A percentile compares a stretch with the other conserved stretches of the same genome.
phyloP scores from a whole-genome alignment of 2,888 invertebrate species.

The Pandemis cinnamomeana region DNA sequence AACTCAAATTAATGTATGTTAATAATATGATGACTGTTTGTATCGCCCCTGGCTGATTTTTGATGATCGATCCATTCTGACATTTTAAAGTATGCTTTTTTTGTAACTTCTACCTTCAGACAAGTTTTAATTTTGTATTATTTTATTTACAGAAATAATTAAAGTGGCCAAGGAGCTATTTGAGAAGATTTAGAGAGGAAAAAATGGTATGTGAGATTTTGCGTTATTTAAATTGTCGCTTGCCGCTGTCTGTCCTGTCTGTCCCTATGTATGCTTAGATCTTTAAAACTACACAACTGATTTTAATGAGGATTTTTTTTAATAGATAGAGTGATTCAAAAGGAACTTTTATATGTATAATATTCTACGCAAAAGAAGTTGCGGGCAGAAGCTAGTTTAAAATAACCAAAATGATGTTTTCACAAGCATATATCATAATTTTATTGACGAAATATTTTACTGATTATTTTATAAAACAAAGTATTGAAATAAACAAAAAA shows the following conservation, averaged over 20 bases:
- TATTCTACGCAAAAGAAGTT: no score
- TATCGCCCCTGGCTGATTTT: conserved; percentile 63
- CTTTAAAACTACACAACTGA: no score
- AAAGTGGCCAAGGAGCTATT: not conserved
- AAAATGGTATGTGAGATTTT: not conserved
- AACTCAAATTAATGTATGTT: not conserved
- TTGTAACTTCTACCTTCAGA: not conserved
- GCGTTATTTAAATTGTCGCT: no score
- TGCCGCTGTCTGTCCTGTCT: no score
- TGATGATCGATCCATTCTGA: conserved; percentile 63
- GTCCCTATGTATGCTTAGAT: no score
- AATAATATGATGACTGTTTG: conserved; percentile 51
- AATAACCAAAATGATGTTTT: conserved; percentile 47
- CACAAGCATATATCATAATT: conserved; percentile 68
- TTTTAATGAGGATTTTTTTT: no score
- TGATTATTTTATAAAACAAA: conserved; percentile 45
- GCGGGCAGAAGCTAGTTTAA: not conserved
- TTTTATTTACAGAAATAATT: conserved; percentile 4
- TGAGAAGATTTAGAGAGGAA: not conserved
- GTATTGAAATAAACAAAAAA: not conserved
- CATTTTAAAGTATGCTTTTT: not conserved
- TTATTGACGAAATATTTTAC: conserved; percentile 53
- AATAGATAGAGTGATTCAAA: no score
- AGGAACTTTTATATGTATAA: no score
- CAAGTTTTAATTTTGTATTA: not conserved